phyloP scores from a whole-genome alignment of 2,113 vertebrate species.

The Podarcis cretensis region DNA sequence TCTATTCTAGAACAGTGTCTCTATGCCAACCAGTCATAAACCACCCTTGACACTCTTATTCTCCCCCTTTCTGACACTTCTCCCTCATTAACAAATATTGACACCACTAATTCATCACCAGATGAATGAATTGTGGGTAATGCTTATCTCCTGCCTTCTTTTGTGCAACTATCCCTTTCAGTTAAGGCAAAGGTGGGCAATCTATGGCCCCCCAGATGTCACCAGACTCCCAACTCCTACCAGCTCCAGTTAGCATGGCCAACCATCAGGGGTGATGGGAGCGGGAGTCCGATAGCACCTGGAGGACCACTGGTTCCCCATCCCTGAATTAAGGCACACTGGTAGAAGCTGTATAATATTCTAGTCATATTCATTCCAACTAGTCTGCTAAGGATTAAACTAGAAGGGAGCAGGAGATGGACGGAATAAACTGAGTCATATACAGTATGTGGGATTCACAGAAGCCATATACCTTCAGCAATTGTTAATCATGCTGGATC shows the following conservation, averaged over 20 bases:
- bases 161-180: not conserved
- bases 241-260: not conserved
- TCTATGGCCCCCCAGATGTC: not conserved
- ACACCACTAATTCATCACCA: not conserved
- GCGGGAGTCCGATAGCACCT: not conserved
- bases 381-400: not conserved
- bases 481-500: slow-evolving; percentile 45
- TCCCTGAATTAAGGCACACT: not conserved
- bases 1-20: not conserved
- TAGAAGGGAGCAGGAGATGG: not conserved
- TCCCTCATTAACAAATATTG: not conserved
- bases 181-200: not conserved
- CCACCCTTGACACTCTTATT: not conserved
- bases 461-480: not conserved
- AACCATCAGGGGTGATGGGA: not conserved
- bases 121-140: not conserved
- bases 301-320: too few species aligned
- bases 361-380: too few species aligned
- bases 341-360: not conserved
- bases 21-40: not conserved
- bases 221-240: not conserved
- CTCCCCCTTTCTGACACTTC: too few species aligned
- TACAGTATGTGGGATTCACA: not conserved
- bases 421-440: not conserved
- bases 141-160: not conserved